Evolutionary conservation across 2,888 invertebrate species (phyloP).

Genomic region (Archaeoteleia sp.): DNA sequence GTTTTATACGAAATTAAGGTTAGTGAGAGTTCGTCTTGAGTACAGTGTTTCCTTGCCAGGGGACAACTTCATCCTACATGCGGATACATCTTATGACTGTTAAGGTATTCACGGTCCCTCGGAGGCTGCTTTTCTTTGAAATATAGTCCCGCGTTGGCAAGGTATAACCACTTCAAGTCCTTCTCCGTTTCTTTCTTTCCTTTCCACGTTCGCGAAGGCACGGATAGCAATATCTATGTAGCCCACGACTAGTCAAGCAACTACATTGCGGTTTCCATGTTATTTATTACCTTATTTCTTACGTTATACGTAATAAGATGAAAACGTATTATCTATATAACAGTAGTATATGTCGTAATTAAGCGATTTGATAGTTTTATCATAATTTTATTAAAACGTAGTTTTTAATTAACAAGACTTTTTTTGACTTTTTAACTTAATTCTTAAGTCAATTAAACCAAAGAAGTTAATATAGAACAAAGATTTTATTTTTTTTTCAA

Average conservation of each 20-base stretch:
- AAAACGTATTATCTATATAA: neutral
- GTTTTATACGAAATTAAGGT: conserved; percentile 6
- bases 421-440: too few species aligned
- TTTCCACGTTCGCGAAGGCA: conserved; percentile 31
- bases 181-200: conserved; percentile 5
- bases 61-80: conserved; percentile 8
- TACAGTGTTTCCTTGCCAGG: conserved; percentile 1
- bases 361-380: too few species aligned
- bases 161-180: conserved; percentile 33
- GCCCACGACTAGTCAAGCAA: conserved; percentile 17
- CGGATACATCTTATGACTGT: conserved; percentile 68
- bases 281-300: conserved; percentile 63
- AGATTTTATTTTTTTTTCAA: too few species aligned
- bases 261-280: conserved; percentile 60
- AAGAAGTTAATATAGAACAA: too few species aligned
- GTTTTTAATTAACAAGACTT: too few species aligned
- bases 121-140: conserved; percentile 69
- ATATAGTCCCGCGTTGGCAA: conserved; percentile 63
- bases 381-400: too few species aligned
- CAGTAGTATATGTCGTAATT: too few species aligned
- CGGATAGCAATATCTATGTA: conserved; percentile 16
- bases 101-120: conserved; percentile 72
- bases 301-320: neutral
- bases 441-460: too few species aligned
- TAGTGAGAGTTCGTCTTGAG: neutral